These are phyloP conservation scores for Psilopogon haemacephalus DNA, from an alignment of 2,113 vertebrate genomes.

Conservation along the genomic window DNA sequence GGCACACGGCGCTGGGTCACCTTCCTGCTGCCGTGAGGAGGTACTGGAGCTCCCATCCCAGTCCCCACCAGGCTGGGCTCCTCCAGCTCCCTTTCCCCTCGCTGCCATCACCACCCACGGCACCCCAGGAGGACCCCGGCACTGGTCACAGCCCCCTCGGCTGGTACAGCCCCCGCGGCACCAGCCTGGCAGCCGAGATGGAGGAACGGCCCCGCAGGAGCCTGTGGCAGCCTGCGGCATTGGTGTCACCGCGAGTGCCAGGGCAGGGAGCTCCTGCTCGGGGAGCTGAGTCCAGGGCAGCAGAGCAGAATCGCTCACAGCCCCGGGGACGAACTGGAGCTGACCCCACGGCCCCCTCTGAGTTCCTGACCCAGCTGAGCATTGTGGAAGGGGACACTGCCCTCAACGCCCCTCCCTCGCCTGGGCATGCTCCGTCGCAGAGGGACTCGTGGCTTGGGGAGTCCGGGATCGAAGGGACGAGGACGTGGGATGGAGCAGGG, in stretches of 20 bases:
- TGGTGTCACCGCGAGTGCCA: not conserved
- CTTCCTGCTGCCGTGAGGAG: not conserved
- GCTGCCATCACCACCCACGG: fast-evolving
- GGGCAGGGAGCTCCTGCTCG: fast-evolving
- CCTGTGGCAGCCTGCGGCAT: not conserved
- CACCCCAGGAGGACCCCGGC: not conserved
- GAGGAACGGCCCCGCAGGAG: not conserved
- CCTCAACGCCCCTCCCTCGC: not conserved
- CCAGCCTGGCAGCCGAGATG: fast-evolving
- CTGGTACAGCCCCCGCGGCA: not conserved
- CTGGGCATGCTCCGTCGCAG: fast-evolving
- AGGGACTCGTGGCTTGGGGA: not conserved
- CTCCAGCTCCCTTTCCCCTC: not conserved
- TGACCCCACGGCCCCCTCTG: not conserved
- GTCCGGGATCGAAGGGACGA: fast-evolving
- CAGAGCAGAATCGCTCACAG: not conserved
- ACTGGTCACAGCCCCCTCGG: not conserved
- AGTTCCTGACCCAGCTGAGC: fast-evolving
- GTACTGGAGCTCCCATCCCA: fast-evolving
- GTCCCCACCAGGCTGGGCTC: not conserved
- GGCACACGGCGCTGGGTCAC: not conserved
- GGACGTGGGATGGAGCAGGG: not conserved
- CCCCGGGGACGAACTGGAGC: not conserved
- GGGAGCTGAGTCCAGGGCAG: not conserved
- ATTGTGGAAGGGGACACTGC: not conserved